phyloP scores from a whole-genome alignment of 1,140 invertebrate genomes.

The Drosophila pallidifrons region DNA sequence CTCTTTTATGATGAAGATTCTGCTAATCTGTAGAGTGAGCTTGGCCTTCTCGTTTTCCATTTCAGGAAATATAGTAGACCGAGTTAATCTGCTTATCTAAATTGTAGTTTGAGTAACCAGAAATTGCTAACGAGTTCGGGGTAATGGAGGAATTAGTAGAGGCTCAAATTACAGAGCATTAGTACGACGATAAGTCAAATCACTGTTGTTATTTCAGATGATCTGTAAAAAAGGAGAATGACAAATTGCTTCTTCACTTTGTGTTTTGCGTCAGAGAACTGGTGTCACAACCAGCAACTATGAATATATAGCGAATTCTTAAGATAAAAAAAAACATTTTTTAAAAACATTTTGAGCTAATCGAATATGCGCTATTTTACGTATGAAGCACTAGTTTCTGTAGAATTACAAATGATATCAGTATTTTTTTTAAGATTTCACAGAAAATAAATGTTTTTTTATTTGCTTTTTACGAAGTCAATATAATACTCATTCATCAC shows the following conservation, averaged over 20 bases:
- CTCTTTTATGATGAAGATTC: conserved; percentile 1
- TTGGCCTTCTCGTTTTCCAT: background rate
- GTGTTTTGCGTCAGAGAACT: too few species aligned
- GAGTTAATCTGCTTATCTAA: conserved; percentile 16
- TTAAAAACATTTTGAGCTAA: too few species aligned
- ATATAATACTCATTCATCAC: too few species aligned
- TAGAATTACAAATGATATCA: too few species aligned
- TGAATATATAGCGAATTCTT: too few species aligned
- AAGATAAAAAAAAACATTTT: too few species aligned
- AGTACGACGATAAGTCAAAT: background rate
- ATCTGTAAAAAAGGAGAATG: background rate
- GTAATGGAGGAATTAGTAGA: background rate
- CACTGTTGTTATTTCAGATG: background rate
- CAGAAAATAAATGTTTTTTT: too few species aligned
- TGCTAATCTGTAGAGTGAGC: conserved; percentile 2
- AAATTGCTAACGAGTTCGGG: conserved; percentile 19
- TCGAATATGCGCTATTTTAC: too few species aligned
- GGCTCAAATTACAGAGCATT: background rate
- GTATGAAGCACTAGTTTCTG: too few species aligned
- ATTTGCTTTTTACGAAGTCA: too few species aligned
- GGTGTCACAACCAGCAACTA: too few species aligned
- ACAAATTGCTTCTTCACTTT: background rate
- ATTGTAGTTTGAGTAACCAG: conserved; percentile 3
- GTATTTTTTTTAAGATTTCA: too few species aligned
- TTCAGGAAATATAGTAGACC: conserved; percentile 2